Percentiles rank a stretch among this genome's conserved stretches.
Evolutionary conservation across 1,140 invertebrate genomes (phyloP).

Genomic region (Lanistes nyassanus): DNA sequence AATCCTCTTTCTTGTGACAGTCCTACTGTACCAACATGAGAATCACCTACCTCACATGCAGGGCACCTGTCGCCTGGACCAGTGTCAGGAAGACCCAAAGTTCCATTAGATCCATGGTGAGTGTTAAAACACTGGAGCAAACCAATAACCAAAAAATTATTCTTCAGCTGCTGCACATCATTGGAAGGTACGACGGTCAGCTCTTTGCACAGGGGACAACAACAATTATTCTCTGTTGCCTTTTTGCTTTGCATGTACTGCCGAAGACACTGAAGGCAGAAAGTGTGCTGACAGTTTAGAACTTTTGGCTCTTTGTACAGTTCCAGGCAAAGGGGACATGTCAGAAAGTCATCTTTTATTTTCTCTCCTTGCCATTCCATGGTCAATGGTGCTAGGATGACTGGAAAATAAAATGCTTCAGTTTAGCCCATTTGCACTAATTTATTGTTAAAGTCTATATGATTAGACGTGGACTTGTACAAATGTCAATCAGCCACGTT

Average conservation of each 20-base stretch:
- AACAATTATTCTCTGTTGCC: neutral
- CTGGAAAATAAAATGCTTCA: no score
- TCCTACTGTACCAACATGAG: neutral
- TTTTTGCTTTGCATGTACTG: conserved; percentile 16
- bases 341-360: conserved; percentile 23
- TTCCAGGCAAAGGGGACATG: conserved; percentile 34
- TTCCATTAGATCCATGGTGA: neutral
- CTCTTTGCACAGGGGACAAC: conserved; percentile 30
- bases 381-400: no score
- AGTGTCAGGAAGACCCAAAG: neutral
- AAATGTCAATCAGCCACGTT: no score
- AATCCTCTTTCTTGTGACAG: neutral
- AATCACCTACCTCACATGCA: conserved; percentile 13
- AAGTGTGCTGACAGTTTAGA: conserved; percentile 38
- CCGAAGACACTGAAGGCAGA: conserved; percentile 33
- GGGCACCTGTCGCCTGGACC: neutral
- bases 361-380: conserved; percentile 10
- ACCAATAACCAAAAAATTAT: conserved; percentile 17
- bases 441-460: no score
- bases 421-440: no score
- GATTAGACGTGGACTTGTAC: no score
- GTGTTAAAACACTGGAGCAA: neutral
- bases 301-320: conserved; percentile 27
- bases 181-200: conserved; percentile 11
- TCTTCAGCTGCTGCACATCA: conserved; percentile 19